phyloP scores from a whole-genome alignment of 2,888 invertebrate species.

The Torymus tubicola region DNA sequence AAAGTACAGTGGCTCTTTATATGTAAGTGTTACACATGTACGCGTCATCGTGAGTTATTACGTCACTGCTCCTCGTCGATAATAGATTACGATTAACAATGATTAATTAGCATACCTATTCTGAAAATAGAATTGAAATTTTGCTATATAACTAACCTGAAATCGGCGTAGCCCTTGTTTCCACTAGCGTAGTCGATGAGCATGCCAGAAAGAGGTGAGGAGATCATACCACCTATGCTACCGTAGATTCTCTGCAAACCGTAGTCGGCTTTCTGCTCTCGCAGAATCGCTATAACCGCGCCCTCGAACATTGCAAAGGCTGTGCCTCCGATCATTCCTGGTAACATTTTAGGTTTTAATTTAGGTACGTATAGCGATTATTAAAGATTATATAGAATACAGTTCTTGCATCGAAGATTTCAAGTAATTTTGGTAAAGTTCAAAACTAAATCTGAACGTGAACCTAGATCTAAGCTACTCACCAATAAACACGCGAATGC shows the following conservation, averaged over 20 bases:
- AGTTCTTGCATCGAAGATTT: too few species aligned
- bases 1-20: background rate
- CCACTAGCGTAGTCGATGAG: constrained; percentile 86
- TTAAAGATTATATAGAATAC: too few species aligned
- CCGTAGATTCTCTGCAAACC: constrained; percentile 87
- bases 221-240: constrained; percentile 87
- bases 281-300: constrained; percentile 85
- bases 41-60: too few species aligned
- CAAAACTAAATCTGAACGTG: too few species aligned
- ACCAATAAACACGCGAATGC: constrained; percentile 78
- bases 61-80: too few species aligned
- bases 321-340: constrained; percentile 84
- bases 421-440: too few species aligned
- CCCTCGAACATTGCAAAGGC: constrained; percentile 89
- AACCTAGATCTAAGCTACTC: background rate
- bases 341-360: background rate
- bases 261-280: constrained; percentile 87
- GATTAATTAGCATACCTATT: background rate
- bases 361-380: too few species aligned
- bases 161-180: constrained; percentile 85
- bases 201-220: constrained; percentile 86
- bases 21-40: background rate
- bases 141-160: constrained; percentile 78
- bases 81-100: background rate
- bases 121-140: background rate